These are phyloP conservation scores for Hoplodrina blanda DNA, from an alignment of 2,888 invertebrate genomes.

Conservation along the genomic window DNA sequence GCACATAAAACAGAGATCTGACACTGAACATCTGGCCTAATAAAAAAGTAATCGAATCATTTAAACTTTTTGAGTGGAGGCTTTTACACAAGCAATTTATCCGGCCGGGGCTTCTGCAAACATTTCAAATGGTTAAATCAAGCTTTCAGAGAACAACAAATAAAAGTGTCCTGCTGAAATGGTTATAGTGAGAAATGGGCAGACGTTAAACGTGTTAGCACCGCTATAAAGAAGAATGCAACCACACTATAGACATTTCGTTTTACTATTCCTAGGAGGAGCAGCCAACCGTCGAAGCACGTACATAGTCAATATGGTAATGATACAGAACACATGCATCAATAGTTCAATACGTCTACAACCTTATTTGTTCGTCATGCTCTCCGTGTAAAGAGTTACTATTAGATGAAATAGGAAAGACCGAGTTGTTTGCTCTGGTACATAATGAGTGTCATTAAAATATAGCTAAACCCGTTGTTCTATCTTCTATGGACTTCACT, in stretches of 20 bases:
- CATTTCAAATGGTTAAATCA: slow-evolving; percentile 74
- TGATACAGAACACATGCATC: slow-evolving; percentile 32
- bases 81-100: slow-evolving; percentile 69
- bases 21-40: slow-evolving; percentile 74
- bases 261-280: slow-evolving; percentile 45
- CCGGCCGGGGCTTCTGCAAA: slow-evolving; percentile 66
- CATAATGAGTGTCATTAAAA: slow-evolving; percentile 61
- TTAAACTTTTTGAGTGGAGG: slow-evolving; percentile 63
- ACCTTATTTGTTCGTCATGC: slow-evolving; percentile 47
- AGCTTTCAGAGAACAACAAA: slow-evolving; percentile 74
- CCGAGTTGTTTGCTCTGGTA: slow-evolving; percentile 42
- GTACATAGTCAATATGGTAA: slow-evolving; percentile 43
- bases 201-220: slow-evolving; percentile 75
- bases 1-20: slow-evolving; percentile 67
- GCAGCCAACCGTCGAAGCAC: slow-evolving; percentile 35
- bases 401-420: slow-evolving; percentile 44
- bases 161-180: slow-evolving; percentile 77
- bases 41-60: slow-evolving; percentile 72
- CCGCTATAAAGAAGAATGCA: slow-evolving; percentile 72
- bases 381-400: slow-evolving; percentile 29
- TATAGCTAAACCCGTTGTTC: slow-evolving; percentile 50
- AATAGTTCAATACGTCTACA: slow-evolving; percentile 37
- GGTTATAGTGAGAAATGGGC: slow-evolving; percentile 74
- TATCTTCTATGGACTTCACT: slow-evolving; percentile 53
- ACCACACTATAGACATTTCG: slow-evolving; percentile 59